Base-by-base conservation (phyloP, 2,888 invertebrate genomes). In the Hedya salicella region DNA sequence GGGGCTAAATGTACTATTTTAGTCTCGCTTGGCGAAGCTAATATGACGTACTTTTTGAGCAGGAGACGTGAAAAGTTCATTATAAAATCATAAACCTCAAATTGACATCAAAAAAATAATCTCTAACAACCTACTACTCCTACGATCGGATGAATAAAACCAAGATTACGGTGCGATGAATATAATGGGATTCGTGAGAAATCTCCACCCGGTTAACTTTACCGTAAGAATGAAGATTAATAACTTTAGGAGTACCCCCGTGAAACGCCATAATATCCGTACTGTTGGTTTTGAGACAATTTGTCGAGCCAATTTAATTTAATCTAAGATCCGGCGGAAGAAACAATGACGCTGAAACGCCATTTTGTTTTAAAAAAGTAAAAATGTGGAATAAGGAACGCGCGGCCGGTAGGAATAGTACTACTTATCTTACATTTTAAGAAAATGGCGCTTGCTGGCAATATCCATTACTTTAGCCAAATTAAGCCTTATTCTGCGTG, bases 401-500 rank as follows among this genome's bases (percentile, higher is more conserved):
- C 70, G 71, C 60, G 69, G n/a, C 21, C 25, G 14, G 32, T n/a
- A 11, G 66, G 49, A 71, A 71, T 72, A 78, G 75, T 75, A 77
- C 73, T 77, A 81, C 79, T 78, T 78, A 77, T 78, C 77, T 77
- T 71, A 70, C 75, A 77, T 81, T 84, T 81, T 77, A 75, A 71
- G 77, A 6, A 78, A 83, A 81, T 77, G 76, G 75, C 75, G 74
- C 76, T 71, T 75, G 75, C 75, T 77, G 74, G 74, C 72, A 76
- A 81, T 85, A 84, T 83, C 79, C 83, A 86, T 87, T 87, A 84
- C 85, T 86, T 82, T 75, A 76, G 76, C 80, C 76, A 82, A 87
- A 88, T 86, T 87, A 86, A 87, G 83, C 79, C 82, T 83, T 84
- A 83, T 86, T 87, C 83, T 82, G 82, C 88, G 87, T 87, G 87